These are phyloP conservation scores for Tringa solitaria DNA, from an alignment of 2,113 vertebrate genomes.

Conservation along the genomic window DNA sequence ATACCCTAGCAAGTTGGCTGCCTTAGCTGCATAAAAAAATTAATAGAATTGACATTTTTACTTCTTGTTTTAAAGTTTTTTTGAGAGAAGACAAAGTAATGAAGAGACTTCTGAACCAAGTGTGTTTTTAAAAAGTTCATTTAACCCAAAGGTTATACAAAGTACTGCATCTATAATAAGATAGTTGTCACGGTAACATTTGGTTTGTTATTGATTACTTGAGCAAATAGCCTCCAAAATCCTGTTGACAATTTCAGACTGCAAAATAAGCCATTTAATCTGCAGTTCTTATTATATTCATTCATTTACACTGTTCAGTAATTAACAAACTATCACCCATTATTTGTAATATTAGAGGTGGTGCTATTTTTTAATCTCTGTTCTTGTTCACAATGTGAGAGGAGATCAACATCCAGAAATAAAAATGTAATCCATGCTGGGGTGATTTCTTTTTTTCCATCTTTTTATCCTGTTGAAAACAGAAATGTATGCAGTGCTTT, in stretches of 20 bases:
- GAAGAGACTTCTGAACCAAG: background rate
- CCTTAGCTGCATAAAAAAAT: background rate
- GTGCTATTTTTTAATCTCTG: background rate
- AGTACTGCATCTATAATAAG: background rate
- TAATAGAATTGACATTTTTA: background rate
- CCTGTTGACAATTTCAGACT: slow-evolving; percentile 17
- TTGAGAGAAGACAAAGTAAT: background rate
- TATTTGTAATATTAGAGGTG: background rate
- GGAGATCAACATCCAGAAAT: background rate
- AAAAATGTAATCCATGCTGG: background rate
- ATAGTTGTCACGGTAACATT: slow-evolving; percentile 55
- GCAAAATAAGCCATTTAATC: background rate
- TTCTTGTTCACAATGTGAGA: background rate
- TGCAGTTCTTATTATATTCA: background rate
- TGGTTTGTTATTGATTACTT: slow-evolving; percentile 59
- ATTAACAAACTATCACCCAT: background rate
- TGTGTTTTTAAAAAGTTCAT: background rate
- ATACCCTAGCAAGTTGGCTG: background rate
- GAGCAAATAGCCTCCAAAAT: slow-evolving; percentile 55
- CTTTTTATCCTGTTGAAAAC: background rate
- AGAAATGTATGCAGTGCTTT: background rate
- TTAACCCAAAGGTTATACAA: slow-evolving; percentile 15
- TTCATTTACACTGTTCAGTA: background rate
- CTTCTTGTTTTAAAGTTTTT: background rate
- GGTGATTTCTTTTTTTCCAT: background rate